Conservation (phyloP, 2,888 invertebrate genomes). For the Reticulitermes lucifugus region DNA sequence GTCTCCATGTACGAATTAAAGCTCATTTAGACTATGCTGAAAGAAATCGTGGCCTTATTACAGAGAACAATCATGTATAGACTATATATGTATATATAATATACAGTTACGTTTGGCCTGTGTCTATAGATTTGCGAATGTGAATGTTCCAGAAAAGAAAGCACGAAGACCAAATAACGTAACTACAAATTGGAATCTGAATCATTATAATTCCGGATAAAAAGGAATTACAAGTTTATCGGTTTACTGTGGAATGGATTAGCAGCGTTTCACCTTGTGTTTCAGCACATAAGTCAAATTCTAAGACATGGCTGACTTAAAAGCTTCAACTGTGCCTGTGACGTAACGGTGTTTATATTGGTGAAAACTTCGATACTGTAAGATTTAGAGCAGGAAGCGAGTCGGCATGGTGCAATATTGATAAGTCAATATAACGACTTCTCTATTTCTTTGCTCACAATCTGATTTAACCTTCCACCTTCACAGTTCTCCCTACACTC, state of each 20-base stretch:
- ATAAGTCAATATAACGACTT: constrained; percentile 23
- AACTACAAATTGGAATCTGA: background rate
- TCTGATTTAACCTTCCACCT: constrained; percentile 1
- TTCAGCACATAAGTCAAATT: background rate
- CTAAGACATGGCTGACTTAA: background rate
- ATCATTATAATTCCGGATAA: background rate
- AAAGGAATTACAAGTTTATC: background rate
- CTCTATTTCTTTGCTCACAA: constrained; percentile 26
- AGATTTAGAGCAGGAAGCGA: background rate
- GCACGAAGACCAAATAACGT: no score
- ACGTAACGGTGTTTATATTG: constrained; percentile 1
- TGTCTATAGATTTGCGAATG: no score
- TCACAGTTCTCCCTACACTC: background rate
- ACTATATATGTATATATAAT: no score
- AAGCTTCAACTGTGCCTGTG: background rate
- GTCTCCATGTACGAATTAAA: no score
- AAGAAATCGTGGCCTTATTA: no score
- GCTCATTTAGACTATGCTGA: no score
- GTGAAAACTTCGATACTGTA: background rate
- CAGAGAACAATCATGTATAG: no score
- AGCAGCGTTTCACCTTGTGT: background rate
- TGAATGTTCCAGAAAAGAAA: no score
- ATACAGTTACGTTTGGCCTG: no score
- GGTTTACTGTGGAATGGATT: no score
- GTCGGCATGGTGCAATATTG: constrained; percentile 15